Evolutionary conservation across 2,797 vertebrate species (phyloP), one percentile per base, ranked within the genome.

Genomic region (Brotogeris chrysoptera): DNA sequence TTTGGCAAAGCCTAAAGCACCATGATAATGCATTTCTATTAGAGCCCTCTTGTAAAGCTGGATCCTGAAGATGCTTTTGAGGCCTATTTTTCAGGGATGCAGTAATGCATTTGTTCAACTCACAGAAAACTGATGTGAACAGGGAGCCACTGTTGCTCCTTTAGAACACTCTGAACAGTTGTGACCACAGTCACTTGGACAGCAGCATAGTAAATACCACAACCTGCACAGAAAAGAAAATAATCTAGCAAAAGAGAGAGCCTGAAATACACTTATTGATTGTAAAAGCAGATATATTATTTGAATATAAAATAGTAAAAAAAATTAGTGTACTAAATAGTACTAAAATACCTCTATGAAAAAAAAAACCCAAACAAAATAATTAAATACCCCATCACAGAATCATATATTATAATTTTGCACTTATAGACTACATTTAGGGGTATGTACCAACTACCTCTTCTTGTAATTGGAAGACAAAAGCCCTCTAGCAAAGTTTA

Each of bases 401-500:
- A 89, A 47, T 38, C 27, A 52, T 49, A 23, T 13, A 34, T 32
- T 52, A 17, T n/a, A 93, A 74, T 14, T 85, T 74, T 21, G 8
- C 28, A 73, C 52, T 88, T 94, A 38, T 77, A 24, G 23, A 74
- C 41, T 16, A 39, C 21, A 69, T 72, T 78, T 68, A 77, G 27
- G 91, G 8, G 17, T 78, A 39, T 68, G 21, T 47, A 91, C 47
- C 55, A 76, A 49, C 25, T 70, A 68, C 61, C 43, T 43, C 49
- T 86, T 76, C 72, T 84, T 91, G 32, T 59, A 80, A 76, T 0
- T 74, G 71, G n/a, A 93, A 85, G 65, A 93, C 44, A 88, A 84
- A 82, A 86, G 44, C 80, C 81, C 73, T 50, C 61, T 64, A 28
- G 72, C 53, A 92, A 84, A 91, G 92, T 59, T 66, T 13, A 87